Evolutionary conservation across 1,140 invertebrate species (phyloP), one percentile per base, ranked within the genome.

Genomic region (Chymomyza costata): DNA sequence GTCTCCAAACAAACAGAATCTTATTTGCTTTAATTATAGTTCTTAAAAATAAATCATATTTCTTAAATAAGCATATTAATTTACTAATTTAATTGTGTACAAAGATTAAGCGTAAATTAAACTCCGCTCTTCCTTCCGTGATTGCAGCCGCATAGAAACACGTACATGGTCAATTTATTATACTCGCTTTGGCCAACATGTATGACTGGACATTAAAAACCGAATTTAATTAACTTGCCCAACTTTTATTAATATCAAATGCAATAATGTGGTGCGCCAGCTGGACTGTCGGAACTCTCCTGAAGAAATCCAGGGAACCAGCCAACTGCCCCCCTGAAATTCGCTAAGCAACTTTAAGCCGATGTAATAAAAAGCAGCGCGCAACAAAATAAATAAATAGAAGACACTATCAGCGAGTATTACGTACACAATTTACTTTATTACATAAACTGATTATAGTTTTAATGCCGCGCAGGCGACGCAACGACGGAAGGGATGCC

Each of bases 371-470:
- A 78, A 78, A 78, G 73, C 67, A 78, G 66, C 54, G 63, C 63
- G 49, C 35, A 73, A 71, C 73, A 80, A 71, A 80, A 65, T 65
- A 68, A 71, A 80, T 80, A 80, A 80, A 80, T 80, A 80, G 73
- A 67, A 80, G 73, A 78, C 71, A 78, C 52, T 67, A 78, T 78
- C 73, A 57, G 55, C 67, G 68, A 59, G 73, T 74, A 80, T 80
- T 80, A 80, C 73, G 73, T 73, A 80, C 73, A 80, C 74, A 80
- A 80, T 80, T 80, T 80, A 80, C 73, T 80, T 80, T 80, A 80
- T 73, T 80, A 70, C 73, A 80, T 73, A 80, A 80, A 80, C 73
- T 80, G 73, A 80, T 80, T 80, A 80, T 80, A 80, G 73, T 80
- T 80, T 80, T 73, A 80, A 73, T 80, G 73, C 67, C 73, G 39